Evolutionary conservation across 2,113 vertebrate species (phyloP).

Genomic region (Propithecus coquereli): DNA sequence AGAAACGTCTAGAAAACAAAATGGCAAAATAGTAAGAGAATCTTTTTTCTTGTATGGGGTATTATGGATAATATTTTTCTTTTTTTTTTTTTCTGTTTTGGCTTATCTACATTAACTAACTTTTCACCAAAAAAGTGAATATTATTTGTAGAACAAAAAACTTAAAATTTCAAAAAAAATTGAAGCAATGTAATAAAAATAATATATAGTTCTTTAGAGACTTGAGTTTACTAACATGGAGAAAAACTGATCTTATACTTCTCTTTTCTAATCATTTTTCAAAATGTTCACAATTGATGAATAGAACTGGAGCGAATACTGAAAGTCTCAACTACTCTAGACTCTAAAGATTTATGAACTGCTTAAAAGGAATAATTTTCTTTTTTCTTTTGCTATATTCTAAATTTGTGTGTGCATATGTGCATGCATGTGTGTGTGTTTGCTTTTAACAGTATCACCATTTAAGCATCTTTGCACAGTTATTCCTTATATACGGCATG

Average conservation of each 20-base stretch:
- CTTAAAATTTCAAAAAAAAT: neutral
- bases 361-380: neutral
- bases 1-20: neutral
- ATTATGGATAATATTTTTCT: neutral
- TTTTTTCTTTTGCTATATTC: neutral
- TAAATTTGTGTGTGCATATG: neutral
- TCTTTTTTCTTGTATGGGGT: neutral
- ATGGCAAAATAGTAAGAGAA: neutral
- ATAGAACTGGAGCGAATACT: neutral
- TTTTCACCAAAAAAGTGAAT: neutral
- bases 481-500: neutral
- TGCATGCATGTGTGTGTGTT: neutral
- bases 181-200: neutral
- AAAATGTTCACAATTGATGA: neutral
- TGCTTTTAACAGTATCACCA: neutral
- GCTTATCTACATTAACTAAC: neutral
- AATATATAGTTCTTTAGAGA: neutral
- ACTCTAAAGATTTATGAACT: neutral
- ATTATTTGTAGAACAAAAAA: neutral
- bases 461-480: neutral
- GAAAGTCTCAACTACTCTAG: neutral
- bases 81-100: neutral
- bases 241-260: neutral
- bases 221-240: neutral
- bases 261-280: neutral